Conservation (phyloP, 2,888 invertebrate species). For the Athripsodes cinereus region DNA sequence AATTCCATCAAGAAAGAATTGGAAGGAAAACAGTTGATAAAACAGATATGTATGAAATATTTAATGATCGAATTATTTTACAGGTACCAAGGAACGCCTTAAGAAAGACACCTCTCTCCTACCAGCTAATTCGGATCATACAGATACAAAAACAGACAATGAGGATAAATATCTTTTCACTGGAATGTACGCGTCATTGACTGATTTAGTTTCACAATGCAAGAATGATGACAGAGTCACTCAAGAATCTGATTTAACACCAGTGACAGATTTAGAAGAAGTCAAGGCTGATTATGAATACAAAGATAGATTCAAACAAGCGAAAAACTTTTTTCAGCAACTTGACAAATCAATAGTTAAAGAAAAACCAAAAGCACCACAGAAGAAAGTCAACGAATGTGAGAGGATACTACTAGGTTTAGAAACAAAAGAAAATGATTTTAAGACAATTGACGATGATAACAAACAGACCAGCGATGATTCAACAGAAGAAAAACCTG, state of each 20-base stretch:
- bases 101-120: conserved; percentile 5
- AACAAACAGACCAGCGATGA: no score
- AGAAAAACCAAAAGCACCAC: conserved; percentile 20
- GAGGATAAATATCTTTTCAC: no score
- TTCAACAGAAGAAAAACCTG: no score
- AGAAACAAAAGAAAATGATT: neutral
- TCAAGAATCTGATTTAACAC: no score
- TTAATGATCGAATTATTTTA: no score
- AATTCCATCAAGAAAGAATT: no score
- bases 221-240: no score
- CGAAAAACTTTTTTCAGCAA: conserved; percentile 46
- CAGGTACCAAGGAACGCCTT: conserved; percentile 9
- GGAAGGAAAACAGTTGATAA: no score
- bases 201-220: no score
- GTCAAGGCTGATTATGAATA: conserved; percentile 32
- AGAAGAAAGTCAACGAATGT: conserved; percentile 43
- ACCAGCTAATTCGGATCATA: neutral
- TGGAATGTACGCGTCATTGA: no score
- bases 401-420: conserved; percentile 34
- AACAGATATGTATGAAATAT: no score
- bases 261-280: neutral
- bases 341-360: neutral
- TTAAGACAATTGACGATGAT: neutral
- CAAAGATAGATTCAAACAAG: conserved; percentile 45
- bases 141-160: no score